Percentiles rank a stretch among this genome's conserved stretches.
phyloP scores from a whole-genome alignment of 1,140 invertebrate genomes.

The Drosophila leontia region DNA sequence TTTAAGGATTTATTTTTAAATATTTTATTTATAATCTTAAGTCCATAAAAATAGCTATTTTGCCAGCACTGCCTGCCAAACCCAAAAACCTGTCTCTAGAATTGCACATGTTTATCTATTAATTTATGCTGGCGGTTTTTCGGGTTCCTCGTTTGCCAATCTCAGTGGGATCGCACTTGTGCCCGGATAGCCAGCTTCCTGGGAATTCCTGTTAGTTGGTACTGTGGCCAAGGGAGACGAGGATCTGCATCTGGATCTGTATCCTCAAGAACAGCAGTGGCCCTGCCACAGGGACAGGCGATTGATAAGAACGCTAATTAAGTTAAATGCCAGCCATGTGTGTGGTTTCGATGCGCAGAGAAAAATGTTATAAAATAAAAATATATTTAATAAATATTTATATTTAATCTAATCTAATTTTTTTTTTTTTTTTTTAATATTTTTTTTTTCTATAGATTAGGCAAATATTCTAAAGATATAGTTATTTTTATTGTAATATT shows the following conservation, averaged over 20 bases:
- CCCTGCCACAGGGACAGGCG: slow-evolving; percentile 52
- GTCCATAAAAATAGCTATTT: not conserved
- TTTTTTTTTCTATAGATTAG: too few relatives aligned
- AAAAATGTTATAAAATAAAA: not conserved
- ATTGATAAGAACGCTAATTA: slow-evolving; percentile 72
- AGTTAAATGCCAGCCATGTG: slow-evolving; percentile 70
- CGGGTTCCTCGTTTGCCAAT: slow-evolving; percentile 54
- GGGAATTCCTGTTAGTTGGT: slow-evolving; percentile 23
- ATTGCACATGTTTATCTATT: slow-evolving; percentile 78
- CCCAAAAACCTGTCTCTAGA: slow-evolving; percentile 31
- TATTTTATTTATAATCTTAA: not conserved
- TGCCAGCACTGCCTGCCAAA: slow-evolving; percentile 3
- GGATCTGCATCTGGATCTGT: slow-evolving; percentile 38
- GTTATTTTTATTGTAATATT: too few relatives aligned
- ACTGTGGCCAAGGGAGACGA: not conserved
- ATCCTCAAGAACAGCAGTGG: slow-evolving; percentile 56
- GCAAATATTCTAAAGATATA: too few relatives aligned
- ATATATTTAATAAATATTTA: too few relatives aligned
- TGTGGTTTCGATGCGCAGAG: slow-evolving; percentile 24
- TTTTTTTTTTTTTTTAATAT: too few relatives aligned
- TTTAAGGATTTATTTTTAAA: not conserved
- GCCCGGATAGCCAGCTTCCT: slow-evolving; percentile 42
- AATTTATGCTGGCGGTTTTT: slow-evolving; percentile 78
- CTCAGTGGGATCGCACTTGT: slow-evolving; percentile 57
- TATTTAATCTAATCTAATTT: too few relatives aligned